These are phyloP conservation scores for Asarcornis scutulata DNA, from an alignment of 2,113 vertebrate species.

Conservation along the genomic window DNA sequence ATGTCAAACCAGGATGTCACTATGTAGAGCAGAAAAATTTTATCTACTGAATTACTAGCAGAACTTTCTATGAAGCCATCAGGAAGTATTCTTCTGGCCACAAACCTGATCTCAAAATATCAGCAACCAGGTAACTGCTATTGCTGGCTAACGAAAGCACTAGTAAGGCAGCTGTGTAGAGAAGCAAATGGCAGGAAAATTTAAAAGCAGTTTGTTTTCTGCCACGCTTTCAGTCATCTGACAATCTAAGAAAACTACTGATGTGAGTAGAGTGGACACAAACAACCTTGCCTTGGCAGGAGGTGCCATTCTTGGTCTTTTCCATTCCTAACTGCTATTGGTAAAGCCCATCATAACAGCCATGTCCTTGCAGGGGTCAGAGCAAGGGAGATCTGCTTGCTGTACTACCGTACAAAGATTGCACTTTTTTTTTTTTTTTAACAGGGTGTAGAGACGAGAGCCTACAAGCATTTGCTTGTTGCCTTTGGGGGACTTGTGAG, in stretches of 20 bases:
- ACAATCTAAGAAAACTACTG: neutral
- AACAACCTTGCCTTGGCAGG: neutral
- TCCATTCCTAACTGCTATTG: neutral
- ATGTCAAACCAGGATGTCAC: neutral
- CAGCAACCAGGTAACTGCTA: neutral
- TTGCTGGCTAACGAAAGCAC: neutral
- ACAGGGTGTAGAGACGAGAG: accelerated
- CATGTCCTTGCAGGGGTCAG: neutral
- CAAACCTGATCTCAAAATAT: neutral
- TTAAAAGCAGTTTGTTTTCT: neutral
- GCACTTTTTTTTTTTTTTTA: neutral
- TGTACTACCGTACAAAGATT: accelerated
- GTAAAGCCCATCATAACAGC: neutral
- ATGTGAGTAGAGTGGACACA: neutral
- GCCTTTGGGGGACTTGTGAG: neutral
- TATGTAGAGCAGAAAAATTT: neutral
- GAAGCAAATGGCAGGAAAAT: neutral
- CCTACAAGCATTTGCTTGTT: neutral
- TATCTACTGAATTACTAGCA: neutral
- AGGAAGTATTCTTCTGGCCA: neutral
- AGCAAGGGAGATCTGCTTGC: accelerated
- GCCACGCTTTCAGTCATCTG: accelerated
- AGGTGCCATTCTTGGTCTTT: neutral
- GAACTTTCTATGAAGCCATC: neutral
- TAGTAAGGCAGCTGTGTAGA: neutral